These are phyloP conservation scores for Eutrigla gurnardus DNA, from an alignment of 2,797 vertebrate species.

Conservation along the genomic window DNA sequence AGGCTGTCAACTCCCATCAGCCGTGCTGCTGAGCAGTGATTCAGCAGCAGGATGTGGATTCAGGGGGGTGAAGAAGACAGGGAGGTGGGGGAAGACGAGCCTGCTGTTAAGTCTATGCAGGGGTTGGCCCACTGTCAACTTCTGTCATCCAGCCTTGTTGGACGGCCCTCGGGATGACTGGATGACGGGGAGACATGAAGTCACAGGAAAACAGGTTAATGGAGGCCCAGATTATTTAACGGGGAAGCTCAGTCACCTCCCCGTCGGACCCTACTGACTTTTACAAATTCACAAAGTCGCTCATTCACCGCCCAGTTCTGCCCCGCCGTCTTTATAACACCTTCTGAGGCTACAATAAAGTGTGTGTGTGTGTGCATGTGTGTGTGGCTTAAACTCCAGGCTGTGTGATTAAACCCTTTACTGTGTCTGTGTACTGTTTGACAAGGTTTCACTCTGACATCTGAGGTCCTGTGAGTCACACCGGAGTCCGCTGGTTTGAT, in stretches of 20 bases:
- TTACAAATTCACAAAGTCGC: constrained; percentile 38
- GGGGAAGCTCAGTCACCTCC: constrained; percentile 54
- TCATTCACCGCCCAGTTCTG: constrained; percentile 29
- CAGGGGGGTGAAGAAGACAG: constrained; percentile 24
- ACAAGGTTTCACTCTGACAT: constrained; percentile 47
- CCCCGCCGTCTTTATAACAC: constrained; percentile 16
- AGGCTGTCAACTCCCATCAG: constrained; percentile 74
- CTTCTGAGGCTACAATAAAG: constrained; percentile 37
- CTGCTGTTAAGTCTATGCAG: constrained; percentile 31
- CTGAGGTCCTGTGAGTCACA: constrained; percentile 43
- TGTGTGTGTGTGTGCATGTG: constrained; percentile 12
- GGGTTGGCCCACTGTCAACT: constrained; percentile 38
- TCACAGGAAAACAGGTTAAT: constrained; percentile 50
- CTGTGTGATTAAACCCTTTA: constrained; percentile 50
- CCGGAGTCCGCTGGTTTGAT: constrained; percentile 7
- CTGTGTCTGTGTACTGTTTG: constrained; percentile 8
- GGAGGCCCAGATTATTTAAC: constrained; percentile 34
- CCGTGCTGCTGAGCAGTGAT: constrained; percentile 57
- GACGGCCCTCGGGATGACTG: constrained; percentile 14
- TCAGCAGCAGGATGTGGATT: constrained; percentile 62
- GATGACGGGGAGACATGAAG: constrained; percentile 32
- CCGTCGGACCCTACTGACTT: constrained; percentile 57
- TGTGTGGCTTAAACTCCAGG: constrained; percentile 34
- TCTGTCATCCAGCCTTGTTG: constrained; percentile 25
- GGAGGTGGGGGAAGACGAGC: constrained; percentile 26